A percentile compares a stretch with the other conserved stretches of the same genome.
These are phyloP conservation scores for Argya squamiceps DNA, from an alignment of 2,797 vertebrate genomes.

Conservation along the genomic window DNA sequence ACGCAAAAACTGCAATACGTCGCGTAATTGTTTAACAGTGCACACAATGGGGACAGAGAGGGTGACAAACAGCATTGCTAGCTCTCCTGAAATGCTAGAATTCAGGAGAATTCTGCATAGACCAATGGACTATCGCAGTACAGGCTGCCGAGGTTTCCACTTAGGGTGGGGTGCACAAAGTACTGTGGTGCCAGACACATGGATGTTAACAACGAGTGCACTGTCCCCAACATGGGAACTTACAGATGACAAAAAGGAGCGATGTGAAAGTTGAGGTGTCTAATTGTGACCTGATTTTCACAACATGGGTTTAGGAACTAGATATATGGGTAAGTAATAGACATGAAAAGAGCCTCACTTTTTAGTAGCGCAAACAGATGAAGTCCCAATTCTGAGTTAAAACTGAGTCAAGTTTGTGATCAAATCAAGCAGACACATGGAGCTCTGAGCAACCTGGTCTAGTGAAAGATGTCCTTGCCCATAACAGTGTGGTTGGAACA, in stretches of 20 bases:
- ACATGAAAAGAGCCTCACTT: neutral
- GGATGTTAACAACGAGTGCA: neutral
- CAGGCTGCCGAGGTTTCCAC: fast-evolving
- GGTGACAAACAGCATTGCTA: neutral
- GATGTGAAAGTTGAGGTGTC: neutral
- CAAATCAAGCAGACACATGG: neutral
- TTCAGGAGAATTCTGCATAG: neutral
- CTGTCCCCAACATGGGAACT: neutral
- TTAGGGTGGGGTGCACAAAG: neutral
- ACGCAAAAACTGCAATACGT: neutral
- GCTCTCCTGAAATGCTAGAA: neutral
- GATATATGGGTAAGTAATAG: neutral
- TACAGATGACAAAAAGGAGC: neutral
- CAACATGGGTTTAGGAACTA: neutral
- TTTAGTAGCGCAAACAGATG: neutral
- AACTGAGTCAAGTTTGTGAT: neutral
- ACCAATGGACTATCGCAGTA: fast-evolving
- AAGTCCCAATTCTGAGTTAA: neutral
- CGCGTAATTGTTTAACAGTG: neutral
- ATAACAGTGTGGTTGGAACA: neutral
- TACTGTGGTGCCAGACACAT: neutral
- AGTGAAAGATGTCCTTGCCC: neutral
- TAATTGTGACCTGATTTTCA: neutral
- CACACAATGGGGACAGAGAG: neutral
- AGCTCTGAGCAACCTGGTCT: neutral